Evolutionary conservation across 2,888 invertebrate genomes (phyloP).

Genomic region (Meteorus colon): DNA sequence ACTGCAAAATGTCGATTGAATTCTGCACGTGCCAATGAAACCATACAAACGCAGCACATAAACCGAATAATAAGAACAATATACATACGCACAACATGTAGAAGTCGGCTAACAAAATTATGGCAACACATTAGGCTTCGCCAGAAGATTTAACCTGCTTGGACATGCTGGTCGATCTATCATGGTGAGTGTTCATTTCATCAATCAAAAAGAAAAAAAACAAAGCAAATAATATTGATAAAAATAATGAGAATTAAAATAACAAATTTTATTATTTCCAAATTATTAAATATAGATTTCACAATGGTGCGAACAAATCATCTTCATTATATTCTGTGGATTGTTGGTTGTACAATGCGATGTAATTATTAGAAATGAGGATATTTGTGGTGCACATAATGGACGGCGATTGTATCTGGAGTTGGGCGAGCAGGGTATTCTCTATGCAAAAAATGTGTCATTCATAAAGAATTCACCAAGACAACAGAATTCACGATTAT

Average conservation of each 20-base stretch:
- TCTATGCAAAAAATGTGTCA: constrained; percentile 69
- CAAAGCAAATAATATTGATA: background rate
- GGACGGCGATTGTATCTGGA: constrained; percentile 71
- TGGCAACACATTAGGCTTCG: constrained; percentile 59
- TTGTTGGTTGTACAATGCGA: constrained; percentile 52
- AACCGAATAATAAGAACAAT: background rate
- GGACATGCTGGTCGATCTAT: constrained; percentile 61
- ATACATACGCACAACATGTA: constrained; percentile 30
- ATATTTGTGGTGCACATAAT: constrained; percentile 71
- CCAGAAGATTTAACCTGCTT: constrained; percentile 60
- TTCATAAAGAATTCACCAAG: constrained; percentile 61
- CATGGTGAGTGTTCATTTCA: constrained; percentile 61
- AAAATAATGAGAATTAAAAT: background rate
- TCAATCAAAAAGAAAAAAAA: background rate
- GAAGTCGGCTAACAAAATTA: constrained; percentile 51
- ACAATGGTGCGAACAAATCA: background rate
- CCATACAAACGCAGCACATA: constrained; percentile 21
- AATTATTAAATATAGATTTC: constrained; percentile 8
- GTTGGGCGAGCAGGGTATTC: constrained; percentile 68
- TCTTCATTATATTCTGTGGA: constrained; percentile 38
- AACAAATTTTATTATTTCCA: background rate
- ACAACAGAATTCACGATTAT: constrained; percentile 53
- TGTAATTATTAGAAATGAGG: constrained; percentile 65
- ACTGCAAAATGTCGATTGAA: background rate
- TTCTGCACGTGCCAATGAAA: constrained; percentile 19